A percentile compares a stretch with the other conserved stretches of the same genome.
phyloP scores from a whole-genome alignment of 2,113 vertebrate genomes.

The Eclectus roratus region DNA sequence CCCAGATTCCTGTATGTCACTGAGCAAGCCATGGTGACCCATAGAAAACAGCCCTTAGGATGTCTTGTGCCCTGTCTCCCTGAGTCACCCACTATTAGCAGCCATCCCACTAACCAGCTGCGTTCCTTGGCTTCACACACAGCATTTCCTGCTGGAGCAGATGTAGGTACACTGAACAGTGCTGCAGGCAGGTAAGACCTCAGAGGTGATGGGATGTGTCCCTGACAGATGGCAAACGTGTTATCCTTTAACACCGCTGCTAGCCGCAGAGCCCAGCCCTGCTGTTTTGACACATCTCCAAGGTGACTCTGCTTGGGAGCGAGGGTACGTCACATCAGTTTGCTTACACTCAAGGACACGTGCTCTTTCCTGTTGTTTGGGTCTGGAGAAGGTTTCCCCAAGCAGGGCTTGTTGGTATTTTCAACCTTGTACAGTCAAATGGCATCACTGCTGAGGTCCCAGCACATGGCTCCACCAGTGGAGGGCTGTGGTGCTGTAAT shows the following conservation, averaged over 20 bases:
- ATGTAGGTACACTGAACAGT: fast-evolving
- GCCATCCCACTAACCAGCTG: neutral
- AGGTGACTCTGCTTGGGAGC: neutral
- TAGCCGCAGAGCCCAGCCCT: neutral
- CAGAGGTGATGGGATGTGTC: neutral
- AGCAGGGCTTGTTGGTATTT: neutral
- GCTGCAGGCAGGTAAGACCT: neutral
- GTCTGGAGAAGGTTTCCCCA: neutral
- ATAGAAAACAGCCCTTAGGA: neutral
- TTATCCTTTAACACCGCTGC: neutral
- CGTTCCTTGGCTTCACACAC: fast-evolving
- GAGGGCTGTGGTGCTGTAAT: neutral
- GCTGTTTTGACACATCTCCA: conserved; percentile 31
- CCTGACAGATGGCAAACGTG: conserved; percentile 14
- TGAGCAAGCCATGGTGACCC: neutral
- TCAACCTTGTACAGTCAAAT: neutral
- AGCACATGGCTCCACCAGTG: fast-evolving
- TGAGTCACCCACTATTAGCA: neutral
- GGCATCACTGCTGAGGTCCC: neutral
- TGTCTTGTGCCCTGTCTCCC: neutral
- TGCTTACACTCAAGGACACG: neutral
- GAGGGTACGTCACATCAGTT: neutral
- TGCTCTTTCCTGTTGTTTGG: neutral
- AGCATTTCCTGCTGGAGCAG: neutral
- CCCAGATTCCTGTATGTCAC: neutral